A percentile compares a stretch with the other conserved stretches of the same genome.
Conservation (phyloP, 2,888 invertebrate species). For the Amphipyra tragopoginis region DNA sequence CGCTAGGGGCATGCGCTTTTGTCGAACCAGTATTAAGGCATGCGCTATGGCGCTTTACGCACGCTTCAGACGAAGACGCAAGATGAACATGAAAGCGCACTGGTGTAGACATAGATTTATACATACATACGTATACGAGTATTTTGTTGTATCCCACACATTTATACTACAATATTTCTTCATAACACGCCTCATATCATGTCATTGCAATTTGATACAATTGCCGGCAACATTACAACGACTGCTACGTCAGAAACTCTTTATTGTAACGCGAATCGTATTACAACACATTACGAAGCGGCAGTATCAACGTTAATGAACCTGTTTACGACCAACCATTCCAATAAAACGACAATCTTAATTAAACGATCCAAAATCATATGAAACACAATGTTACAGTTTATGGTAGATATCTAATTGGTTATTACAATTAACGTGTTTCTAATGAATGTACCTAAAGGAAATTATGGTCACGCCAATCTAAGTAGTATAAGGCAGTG, state of each 20-base stretch:
- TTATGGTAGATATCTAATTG: conserved; percentile 26
- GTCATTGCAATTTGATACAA: background rate
- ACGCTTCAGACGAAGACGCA: no score
- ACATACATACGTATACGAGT: no score
- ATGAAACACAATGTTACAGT: conserved; percentile 21
- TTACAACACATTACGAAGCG: conserved; percentile 14
- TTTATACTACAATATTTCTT: background rate
- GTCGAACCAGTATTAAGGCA: no score
- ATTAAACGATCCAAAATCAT: conserved; percentile 47
- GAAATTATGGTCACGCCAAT: conserved; percentile 35
- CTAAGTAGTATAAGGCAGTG: conserved; percentile 42
- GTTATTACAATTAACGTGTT: conserved; percentile 27
- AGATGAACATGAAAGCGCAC: no score
- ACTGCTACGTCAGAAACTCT: conserved; percentile 17
- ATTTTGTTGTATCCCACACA: background rate
- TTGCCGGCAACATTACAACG: conserved; percentile 5
- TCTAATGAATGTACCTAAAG: conserved; percentile 22
- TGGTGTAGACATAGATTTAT: no score
- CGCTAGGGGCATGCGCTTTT: no score
- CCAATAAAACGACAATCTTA: conserved; percentile 42
- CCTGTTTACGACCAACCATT: conserved; percentile 41
- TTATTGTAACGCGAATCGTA: conserved; percentile 26
- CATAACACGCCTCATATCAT: background rate
- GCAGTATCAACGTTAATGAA: conserved; percentile 34
- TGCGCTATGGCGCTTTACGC: no score